A percentile compares a stretch with the other conserved stretches of the same genome.
phyloP scores from a whole-genome alignment of 1,140 invertebrate genomes.

The Conus ventricosus region DNA sequence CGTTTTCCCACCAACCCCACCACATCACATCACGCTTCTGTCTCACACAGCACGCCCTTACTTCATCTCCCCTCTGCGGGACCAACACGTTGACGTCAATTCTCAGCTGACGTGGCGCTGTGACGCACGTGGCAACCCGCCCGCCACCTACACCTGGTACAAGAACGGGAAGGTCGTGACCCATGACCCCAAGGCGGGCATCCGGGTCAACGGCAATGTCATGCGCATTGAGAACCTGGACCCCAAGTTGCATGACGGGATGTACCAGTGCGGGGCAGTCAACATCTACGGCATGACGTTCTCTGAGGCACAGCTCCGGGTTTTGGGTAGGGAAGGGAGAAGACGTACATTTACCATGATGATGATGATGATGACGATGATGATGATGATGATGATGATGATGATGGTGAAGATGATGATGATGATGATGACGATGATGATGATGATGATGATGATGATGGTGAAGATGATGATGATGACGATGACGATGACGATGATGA shows the following conservation, averaged over 20 bases:
- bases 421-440: not conserved
- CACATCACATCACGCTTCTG: too few relatives aligned
- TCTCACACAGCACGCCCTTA: constrained; percentile 84
- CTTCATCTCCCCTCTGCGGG: constrained; percentile 91
- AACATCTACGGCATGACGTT: constrained; percentile 92
- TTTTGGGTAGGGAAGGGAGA: constrained; percentile 72
- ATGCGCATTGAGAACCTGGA: constrained; percentile 53
- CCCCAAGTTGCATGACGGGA: constrained; percentile 84
- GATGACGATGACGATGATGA: not conserved
- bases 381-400: constrained; percentile 45
- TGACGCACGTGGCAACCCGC: constrained; percentile 95
- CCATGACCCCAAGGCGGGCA: constrained; percentile 72
- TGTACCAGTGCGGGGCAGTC: constrained; percentile 95
- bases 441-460: not conserved
- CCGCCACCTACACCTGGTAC: constrained; percentile 94
- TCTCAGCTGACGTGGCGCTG: constrained; percentile 93
- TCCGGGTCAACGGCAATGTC: constrained; percentile 52
- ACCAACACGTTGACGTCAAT: constrained; percentile 90
- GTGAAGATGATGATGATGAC: not conserved
- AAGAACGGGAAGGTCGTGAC: constrained; percentile 81
- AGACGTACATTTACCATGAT: not conserved
- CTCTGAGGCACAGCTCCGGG: constrained; percentile 91
- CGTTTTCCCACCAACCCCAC: too few relatives aligned
- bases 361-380: constrained; percentile 42
- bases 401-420: constrained; percentile 8